A percentile compares a stretch with the other conserved stretches of the same genome.
phyloP scores from a whole-genome alignment of 2,888 invertebrate species.

The Prenolepis imparis region DNA sequence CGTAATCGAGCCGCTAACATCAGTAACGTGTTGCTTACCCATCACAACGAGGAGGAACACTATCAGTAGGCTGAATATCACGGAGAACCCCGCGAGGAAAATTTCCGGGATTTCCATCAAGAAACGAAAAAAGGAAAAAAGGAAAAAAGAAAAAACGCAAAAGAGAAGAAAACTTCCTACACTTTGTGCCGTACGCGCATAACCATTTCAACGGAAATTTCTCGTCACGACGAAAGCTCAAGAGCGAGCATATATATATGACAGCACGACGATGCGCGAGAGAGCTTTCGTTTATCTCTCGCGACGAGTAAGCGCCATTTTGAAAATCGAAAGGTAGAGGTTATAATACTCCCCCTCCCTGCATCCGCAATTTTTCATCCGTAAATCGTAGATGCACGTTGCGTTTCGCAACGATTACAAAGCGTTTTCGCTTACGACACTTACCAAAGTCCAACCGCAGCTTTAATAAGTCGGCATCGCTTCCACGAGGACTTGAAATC shows the following conservation, averaged over 20 bases:
- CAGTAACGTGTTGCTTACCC: slow-evolving; percentile 86
- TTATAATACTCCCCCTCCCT: slow-evolving; percentile 69
- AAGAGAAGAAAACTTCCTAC: slow-evolving; percentile 43
- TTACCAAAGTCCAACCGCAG: neutral
- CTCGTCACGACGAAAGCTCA: neutral
- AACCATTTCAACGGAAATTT: slow-evolving; percentile 43
- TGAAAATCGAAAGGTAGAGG: slow-evolving; percentile 72
- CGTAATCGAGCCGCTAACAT: slow-evolving; percentile 6
- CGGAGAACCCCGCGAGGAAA: slow-evolving; percentile 87
- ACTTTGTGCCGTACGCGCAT: slow-evolving; percentile 56
- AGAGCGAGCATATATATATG: neutral
- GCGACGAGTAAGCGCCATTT: slow-evolving; percentile 76
- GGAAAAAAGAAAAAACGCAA: neutral
- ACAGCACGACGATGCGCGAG: neutral
- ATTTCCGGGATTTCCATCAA: slow-evolving; percentile 82
- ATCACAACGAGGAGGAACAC: slow-evolving; percentile 88
- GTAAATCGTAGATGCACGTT: neutral
- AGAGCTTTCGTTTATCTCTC: slow-evolving; percentile 36
- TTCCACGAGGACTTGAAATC: neutral
- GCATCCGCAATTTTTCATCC: neutral
- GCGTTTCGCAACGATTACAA: neutral
- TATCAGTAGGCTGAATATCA: slow-evolving; percentile 88
- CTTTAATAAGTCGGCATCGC: neutral
- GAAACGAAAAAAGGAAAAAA: slow-evolving; percentile 11
- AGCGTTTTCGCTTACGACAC: neutral